Percentiles rank a stretch among this genome's conserved stretches.
phyloP scores from a whole-genome alignment of 2,888 invertebrate genomes.

The Chloroclysta siterata region DNA sequence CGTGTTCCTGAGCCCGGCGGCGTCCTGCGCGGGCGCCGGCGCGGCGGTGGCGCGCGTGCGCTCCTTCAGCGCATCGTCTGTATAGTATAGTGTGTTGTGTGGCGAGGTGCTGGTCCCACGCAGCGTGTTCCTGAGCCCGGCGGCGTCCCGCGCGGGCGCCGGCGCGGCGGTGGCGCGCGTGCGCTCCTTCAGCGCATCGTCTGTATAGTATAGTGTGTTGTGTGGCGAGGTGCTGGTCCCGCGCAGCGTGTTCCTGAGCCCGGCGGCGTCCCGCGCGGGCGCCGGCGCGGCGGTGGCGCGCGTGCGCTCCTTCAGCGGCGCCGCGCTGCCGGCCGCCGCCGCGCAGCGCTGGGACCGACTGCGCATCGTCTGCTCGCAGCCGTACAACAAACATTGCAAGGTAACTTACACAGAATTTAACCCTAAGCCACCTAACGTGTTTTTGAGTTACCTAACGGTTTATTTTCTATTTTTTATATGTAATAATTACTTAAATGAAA shows the following conservation, averaged over 20 bases:
- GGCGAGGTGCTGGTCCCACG: slow-evolving; percentile 89
- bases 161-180: slow-evolving; percentile 86
- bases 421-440: too few species aligned
- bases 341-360: slow-evolving; percentile 92
- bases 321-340: slow-evolving; percentile 83
- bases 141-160: slow-evolving; percentile 85
- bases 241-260: slow-evolving; percentile 92
- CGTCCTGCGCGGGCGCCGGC: slow-evolving; percentile 86
- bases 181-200: slow-evolving; percentile 62
- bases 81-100: neutral
- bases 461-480: too few species aligned
- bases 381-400: slow-evolving; percentile 90
- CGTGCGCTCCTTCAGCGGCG: slow-evolving; percentile 89
- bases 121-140: slow-evolving; percentile 91
- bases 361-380: slow-evolving; percentile 94
- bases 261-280: slow-evolving; percentile 84
- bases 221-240: slow-evolving; percentile 87
- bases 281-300: slow-evolving; percentile 89
- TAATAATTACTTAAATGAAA: too few species aligned
- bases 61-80: slow-evolving; percentile 55
- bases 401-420: too few species aligned
- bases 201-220: neutral
- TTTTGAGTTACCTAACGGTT: too few species aligned
- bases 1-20: slow-evolving; percentile 91
- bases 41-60: slow-evolving; percentile 84